Conservation (phyloP, 2,888 invertebrate species). For the Aphidoletes aphidimyza region DNA sequence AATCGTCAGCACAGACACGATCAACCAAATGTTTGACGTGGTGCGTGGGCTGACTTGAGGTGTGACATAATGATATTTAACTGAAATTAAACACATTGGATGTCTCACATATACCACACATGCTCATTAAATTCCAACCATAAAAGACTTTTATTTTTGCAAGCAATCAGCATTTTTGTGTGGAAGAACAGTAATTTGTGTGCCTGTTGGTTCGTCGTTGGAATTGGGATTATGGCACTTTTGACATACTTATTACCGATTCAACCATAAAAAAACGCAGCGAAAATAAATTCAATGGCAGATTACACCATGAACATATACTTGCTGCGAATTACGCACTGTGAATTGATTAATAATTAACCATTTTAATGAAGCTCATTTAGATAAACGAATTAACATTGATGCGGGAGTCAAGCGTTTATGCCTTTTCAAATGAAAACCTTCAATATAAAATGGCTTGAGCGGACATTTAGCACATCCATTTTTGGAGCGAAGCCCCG, state of each 20-base stretch:
- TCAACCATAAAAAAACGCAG: background rate
- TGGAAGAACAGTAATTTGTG: background rate
- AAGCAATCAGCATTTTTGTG: background rate
- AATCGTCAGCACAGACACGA: background rate
- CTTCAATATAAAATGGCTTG: background rate
- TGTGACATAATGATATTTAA: conserved; percentile 10
- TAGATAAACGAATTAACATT: background rate
- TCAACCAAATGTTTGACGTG: background rate
- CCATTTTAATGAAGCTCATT: background rate
- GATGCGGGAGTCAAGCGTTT: background rate
- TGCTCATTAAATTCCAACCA: background rate
- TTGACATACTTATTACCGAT: background rate
- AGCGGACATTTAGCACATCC: too few relatives aligned
- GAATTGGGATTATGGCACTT: background rate
- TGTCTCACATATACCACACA: background rate
- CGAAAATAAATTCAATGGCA: background rate
- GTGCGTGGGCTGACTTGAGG: background rate
- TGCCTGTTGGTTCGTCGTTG: background rate
- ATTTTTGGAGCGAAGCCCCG: too few relatives aligned
- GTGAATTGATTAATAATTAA: too few relatives aligned
- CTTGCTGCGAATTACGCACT: background rate
- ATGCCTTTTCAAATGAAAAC: background rate
- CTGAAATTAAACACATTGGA: background rate
- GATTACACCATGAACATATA: background rate
- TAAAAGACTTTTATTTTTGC: background rate